These are phyloP conservation scores for Agrochola macilenta DNA, from an alignment of 2,888 invertebrate genomes.

Conservation along the genomic window DNA sequence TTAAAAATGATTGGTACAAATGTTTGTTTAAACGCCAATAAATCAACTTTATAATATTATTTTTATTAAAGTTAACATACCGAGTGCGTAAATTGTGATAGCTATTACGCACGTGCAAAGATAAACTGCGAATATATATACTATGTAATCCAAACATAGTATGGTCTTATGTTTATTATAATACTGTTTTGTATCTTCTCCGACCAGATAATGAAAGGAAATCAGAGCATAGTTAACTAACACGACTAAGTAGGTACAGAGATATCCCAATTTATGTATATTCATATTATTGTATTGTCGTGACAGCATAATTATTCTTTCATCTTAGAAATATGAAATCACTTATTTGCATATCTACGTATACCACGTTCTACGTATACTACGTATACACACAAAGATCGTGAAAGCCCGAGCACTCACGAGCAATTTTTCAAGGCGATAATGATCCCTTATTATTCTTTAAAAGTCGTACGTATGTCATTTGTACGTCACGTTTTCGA, in stretches of 20 bases:
- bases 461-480: slow-evolving; percentile 66
- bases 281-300: not conserved
- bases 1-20: not conserved
- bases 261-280: slow-evolving; percentile 2
- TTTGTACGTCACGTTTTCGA: slow-evolving; percentile 75
- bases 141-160: slow-evolving; percentile 41
- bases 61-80: not conserved
- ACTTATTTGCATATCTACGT: slow-evolving; percentile 27
- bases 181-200: slow-evolving; percentile 10
- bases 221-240: not conserved
- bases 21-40: not conserved
- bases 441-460: slow-evolving; percentile 71
- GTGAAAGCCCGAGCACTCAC: slow-evolving; percentile 58
- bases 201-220: slow-evolving; percentile 9
- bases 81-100: slow-evolving; percentile 53
- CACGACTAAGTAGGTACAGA: slow-evolving; percentile 6
- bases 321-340: slow-evolving; percentile 23
- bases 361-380: slow-evolving; percentile 38
- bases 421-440: slow-evolving; percentile 58
- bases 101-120: slow-evolving; percentile 39
- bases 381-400: slow-evolving; percentile 44
- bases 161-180: slow-evolving; percentile 28
- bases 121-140: slow-evolving; percentile 33
- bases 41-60: not conserved
- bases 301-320: slow-evolving; percentile 19